Conservation (phyloP, 2,888 invertebrate genomes). For the Drosophila sordidula region DNA sequence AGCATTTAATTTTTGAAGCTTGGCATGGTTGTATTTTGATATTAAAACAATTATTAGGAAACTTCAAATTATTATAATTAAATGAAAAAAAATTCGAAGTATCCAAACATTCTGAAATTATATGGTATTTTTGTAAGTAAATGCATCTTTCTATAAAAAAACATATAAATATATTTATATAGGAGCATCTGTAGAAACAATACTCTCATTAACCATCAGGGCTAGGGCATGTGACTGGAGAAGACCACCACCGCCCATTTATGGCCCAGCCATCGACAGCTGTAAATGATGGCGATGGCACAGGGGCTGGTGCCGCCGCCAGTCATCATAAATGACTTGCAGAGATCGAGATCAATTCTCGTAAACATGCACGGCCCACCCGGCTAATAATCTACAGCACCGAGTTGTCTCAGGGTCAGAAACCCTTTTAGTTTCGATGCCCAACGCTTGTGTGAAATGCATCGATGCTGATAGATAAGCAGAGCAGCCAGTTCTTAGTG, state of each 20-base stretch:
- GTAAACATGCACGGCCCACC: conserved; percentile 42
- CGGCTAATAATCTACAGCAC: conserved; percentile 37
- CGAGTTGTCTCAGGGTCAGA: conserved; percentile 73
- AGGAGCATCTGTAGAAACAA: neutral
- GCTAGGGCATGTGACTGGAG: conserved; percentile 1
- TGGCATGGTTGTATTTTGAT: too few relatives aligned
- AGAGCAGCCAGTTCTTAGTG: conserved; percentile 46
- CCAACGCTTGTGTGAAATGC: conserved; percentile 54
- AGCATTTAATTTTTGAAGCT: too few relatives aligned
- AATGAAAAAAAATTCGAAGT: too few relatives aligned
- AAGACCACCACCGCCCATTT: conserved; percentile 39
- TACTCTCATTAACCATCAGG: conserved; percentile 54
- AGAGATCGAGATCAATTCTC: conserved; percentile 57
- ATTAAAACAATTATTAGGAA: too few relatives aligned
- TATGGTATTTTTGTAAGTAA: too few relatives aligned
- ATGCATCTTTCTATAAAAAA: too few relatives aligned
- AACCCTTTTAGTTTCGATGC: conserved; percentile 64
- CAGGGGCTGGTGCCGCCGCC: conserved; percentile 9
- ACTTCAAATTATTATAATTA: too few relatives aligned
- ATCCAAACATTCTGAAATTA: too few relatives aligned
- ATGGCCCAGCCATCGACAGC: conserved; percentile 39
- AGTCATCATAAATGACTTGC: conserved; percentile 34
- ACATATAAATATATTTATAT: neutral
- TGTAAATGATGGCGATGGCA: conserved; percentile 34
- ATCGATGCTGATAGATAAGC: conserved; percentile 67